These are phyloP conservation scores for Coracias cyanogaster DNA, from an alignment of 2,797 vertebrate species.

Conservation along the genomic window DNA sequence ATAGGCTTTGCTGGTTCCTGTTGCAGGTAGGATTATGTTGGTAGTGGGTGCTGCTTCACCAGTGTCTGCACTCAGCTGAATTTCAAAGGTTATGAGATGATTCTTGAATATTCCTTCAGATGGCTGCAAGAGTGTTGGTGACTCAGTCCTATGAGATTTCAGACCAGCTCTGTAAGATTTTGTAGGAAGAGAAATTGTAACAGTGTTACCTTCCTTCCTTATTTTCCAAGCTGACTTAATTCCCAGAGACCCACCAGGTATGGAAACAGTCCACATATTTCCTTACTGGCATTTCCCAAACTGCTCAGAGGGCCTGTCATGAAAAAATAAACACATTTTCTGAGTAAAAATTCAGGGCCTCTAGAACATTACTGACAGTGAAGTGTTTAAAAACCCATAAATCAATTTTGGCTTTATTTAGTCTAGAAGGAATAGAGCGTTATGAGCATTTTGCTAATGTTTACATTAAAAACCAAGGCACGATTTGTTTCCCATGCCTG, in stretches of 20 bases:
- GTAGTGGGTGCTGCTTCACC: neutral
- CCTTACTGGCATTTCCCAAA: neutral
- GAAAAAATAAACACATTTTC: neutral
- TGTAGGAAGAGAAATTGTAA: neutral
- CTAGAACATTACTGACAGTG: neutral
- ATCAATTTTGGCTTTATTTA: slow-evolving; percentile 27
- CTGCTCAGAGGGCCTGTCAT: neutral
- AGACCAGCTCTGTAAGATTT: neutral
- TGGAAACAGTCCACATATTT: neutral
- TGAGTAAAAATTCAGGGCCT: neutral
- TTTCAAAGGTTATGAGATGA: neutral
- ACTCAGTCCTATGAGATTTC: neutral
- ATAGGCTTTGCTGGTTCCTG: neutral
- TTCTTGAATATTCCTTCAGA: neutral
- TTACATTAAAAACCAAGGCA: slow-evolving; percentile 1
- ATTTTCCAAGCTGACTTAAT: neutral
- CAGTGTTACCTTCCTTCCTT: neutral
- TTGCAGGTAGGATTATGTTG: neutral
- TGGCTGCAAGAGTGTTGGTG: neutral
- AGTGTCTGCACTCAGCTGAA: neutral
- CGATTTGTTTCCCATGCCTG: neutral
- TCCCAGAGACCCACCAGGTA: neutral
- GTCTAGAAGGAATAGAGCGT: neutral
- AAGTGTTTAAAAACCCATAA: neutral
- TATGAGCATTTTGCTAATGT: neutral